Evolutionary conservation across 2,888 invertebrate species (phyloP), one percentile per base, ranked within the genome.

Genomic region (Agriopis aurantiaria): DNA sequence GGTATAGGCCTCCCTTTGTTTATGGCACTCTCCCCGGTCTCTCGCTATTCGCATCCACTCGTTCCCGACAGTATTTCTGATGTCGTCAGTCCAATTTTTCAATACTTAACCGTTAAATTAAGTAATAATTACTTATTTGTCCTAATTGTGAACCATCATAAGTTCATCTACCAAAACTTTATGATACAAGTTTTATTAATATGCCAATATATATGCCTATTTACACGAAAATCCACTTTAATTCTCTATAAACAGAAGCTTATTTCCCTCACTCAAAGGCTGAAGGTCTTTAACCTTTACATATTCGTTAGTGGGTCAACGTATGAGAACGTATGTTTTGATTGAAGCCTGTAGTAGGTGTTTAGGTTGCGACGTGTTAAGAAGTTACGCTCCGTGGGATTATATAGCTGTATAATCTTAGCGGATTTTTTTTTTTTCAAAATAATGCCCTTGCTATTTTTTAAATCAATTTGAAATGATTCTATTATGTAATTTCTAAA

Each of bases 271-370:
- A 62, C 75, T 69, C 33, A 45, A 69, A 60, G 58, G 62, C 64
- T 76, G 71, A 65, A 85, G 88, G 88, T 87, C 84, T 78, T 88
- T 90, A 88, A 91, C 90, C 92, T 88, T 86, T 86, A 85, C 85
- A 85, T 85, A 84, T 83, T 71, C 81, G 83, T 81, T 85, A 88
- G 82, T 88, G 78, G 88, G 89, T 87, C 88, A 88, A 86, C 80
- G 87, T 85, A 86, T 88, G 83, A 81, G 73, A 75, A 71, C 74
- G 74, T 84, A 77, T 87, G 86, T 86, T 87, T 85, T 87, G 87
- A 87, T 86, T 86, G 80, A 81, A 79, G 80, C 78, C 79, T 83
- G n/a, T 57, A 60, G 73, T 70, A 68, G 70, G 76, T 82, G 85
- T 83, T 78, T 86, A 81, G 88, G 87, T 90, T 60, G 64, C 10